Percentiles rank a stretch among this genome's conserved stretches.
phyloP scores from a whole-genome alignment of 2,888 invertebrate species.

The Timandra comae region DNA sequence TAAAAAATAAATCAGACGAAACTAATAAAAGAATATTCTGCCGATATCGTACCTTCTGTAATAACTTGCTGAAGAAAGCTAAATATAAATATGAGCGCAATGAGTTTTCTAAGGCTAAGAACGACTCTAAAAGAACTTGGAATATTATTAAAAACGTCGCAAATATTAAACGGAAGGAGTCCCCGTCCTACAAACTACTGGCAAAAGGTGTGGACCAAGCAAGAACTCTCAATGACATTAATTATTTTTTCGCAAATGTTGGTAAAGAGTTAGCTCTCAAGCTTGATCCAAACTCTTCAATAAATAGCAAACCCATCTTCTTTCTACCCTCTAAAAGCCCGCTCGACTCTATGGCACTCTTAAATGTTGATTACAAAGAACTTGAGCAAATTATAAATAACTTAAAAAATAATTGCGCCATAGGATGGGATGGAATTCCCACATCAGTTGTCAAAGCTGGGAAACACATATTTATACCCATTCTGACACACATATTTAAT shows the following conservation, averaged over 20 bases:
- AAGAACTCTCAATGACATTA: constrained; percentile 1
- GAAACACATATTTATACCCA: constrained; percentile 2
- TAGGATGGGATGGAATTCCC: constrained; percentile 9
- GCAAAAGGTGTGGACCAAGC: not conserved
- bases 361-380: constrained; percentile 6
- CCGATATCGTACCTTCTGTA: constrained; percentile 21
- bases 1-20: constrained; percentile 8
- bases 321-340: too few relatives aligned
- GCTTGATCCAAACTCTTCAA: not conserved
- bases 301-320: not conserved
- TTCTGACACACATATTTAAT: constrained; percentile 5
- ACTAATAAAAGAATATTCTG: constrained; percentile 8
- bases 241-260: constrained; percentile 7
- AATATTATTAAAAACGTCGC: constrained; percentile 8
- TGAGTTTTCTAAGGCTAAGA: constrained; percentile 3
- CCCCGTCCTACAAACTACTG: not conserved
- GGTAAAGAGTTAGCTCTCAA: not conserved
- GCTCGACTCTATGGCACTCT: constrained; percentile 2
- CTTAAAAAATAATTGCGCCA: constrained; percentile 3
- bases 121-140: constrained; percentile 9
- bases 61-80: constrained; percentile 13
- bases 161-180: constrained; percentile 1
- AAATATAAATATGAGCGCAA: constrained; percentile 14
- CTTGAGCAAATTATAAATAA: constrained; percentile 1
- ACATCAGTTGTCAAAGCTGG: constrained; percentile 2